Evolutionary conservation across 1,140 invertebrate species (phyloP), one percentile per base, ranked within the genome.

Genomic region (Cecropterus lyciades): DNA sequence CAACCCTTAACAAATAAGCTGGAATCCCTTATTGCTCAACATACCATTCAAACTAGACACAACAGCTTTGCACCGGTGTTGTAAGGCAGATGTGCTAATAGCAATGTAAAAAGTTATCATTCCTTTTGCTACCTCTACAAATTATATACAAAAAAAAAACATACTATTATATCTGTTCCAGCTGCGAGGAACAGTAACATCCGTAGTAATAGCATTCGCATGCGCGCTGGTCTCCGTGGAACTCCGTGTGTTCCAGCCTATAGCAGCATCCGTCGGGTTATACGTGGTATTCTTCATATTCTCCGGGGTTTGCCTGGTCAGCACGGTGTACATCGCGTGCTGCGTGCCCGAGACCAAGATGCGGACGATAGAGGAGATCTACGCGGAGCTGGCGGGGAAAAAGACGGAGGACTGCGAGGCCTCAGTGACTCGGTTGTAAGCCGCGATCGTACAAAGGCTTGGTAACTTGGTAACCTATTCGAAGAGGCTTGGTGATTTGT

Each of bases 321-420:
- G 95, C n/a, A 93, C 94, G 1, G 73, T 95, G 0, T 94, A 95
- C 71, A 93, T 95, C 9, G 93, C 92, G 27, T 84, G 93, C 30
- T 93, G 94, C 14, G 93, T 96, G 0, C 95, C 95, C 0, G 96
- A 97, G 85, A 97, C 96, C 0, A 96, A 95, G 78, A 95, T 95
- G 33, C 94, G 94, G 69, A 93, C 92, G 3, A 85, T 96, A 13
- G 95, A 96, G 13, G 85, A 91, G 14, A 91, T 91, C 5, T 89
- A 91, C 65, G 77, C 79, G 1, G 79, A 87, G 56, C 63, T 91
- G 0, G 79, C 67, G 5, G 81, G 80, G 1, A 87, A 84, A 33
- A 67, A 74, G 17, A 77, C 78, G 30, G 69, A 77, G 13, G 86
- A 91, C 43, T 69, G 74, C 8, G 88, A 91, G 65, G 74, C 79